Conservation (phyloP, 2,113 vertebrate species). For the Corydoras maculifer region DNA sequence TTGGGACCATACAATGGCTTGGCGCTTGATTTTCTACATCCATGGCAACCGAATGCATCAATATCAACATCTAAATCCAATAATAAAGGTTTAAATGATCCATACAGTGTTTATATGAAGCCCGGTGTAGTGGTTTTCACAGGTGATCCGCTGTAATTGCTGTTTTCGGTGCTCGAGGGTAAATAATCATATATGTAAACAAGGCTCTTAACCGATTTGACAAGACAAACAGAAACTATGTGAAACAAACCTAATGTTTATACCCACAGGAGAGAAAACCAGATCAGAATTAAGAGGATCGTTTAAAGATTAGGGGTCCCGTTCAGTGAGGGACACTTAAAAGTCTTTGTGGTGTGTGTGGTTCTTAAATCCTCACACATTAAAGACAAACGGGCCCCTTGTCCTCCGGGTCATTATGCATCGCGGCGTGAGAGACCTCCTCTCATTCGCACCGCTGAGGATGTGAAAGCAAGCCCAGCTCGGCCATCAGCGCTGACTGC, state of each 20-base stretch:
- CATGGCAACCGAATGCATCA: too few species aligned
- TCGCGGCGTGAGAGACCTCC: background rate
- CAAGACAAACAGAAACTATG: background rate
- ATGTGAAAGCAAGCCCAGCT: background rate
- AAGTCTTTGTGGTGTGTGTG: conserved; percentile 13
- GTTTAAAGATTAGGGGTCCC: conserved; percentile 1
- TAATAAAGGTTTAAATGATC: too few species aligned
- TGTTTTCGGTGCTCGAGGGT: too few species aligned
- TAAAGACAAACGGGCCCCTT: conserved; percentile 21
- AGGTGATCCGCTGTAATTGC: too few species aligned
- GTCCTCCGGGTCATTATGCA: conserved; percentile 9
- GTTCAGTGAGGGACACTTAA: too few species aligned
- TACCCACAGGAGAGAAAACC: background rate
- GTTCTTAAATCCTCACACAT: background rate
- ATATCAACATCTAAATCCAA: too few species aligned
- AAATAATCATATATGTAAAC: too few species aligned
- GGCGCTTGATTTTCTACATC: too few species aligned
- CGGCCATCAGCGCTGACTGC: conserved; percentile 6
- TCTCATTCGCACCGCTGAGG: background rate
- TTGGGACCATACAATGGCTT: too few species aligned
- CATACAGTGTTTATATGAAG: too few species aligned
- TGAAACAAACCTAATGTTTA: conserved; percentile 5
- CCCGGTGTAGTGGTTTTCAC: too few species aligned
- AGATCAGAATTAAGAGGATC: background rate
- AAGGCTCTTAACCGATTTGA: background rate